phyloP scores from a whole-genome alignment of 2,888 invertebrate genomes.

The Silvanus unidentatus region DNA sequence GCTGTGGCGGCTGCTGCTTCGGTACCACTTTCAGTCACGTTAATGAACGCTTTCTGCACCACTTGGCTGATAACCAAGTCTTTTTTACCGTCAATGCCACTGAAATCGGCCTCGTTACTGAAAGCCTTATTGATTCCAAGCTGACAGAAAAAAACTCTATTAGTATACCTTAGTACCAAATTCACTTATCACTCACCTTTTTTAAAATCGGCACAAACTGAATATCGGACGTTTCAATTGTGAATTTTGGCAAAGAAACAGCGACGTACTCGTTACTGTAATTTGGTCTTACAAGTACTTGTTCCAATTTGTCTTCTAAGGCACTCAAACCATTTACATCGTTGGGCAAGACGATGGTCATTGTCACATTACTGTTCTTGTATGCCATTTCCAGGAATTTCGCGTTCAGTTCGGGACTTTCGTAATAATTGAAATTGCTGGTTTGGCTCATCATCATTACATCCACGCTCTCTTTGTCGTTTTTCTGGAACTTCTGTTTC shows the following conservation, averaged over 20 bases:
- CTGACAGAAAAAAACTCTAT: conserved; percentile 15
- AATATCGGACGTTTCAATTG: conserved; percentile 20
- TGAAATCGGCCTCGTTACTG: conserved; percentile 28
- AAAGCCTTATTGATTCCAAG: conserved; percentile 26
- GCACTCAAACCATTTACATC: conserved; percentile 25
- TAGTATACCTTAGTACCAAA: neutral
- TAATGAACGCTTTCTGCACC: conserved; percentile 41
- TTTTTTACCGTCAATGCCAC: conserved; percentile 28
- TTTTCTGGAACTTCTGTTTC: conserved; percentile 27
- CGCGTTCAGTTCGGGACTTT: conserved; percentile 28
- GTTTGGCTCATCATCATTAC: conserved; percentile 34
- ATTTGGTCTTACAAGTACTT: conserved; percentile 17
- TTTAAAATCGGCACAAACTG: conserved; percentile 25
- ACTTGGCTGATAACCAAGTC: conserved; percentile 33
- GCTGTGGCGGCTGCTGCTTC: conserved; percentile 42
- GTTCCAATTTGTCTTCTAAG: conserved; percentile 19
- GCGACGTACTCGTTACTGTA: conserved; percentile 20
- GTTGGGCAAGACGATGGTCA: conserved; percentile 31
- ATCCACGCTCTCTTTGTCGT: conserved; percentile 20
- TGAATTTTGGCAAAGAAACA: conserved; percentile 27
- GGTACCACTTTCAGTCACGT: conserved; percentile 39
- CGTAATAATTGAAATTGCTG: conserved; percentile 30
- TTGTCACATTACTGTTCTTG: conserved; percentile 24
- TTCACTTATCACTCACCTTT: conserved; percentile 18
- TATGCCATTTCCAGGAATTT: conserved; percentile 36